A percentile compares a stretch with the other conserved stretches of the same genome.
Conservation (phyloP, 2,113 vertebrate genomes). For the Empidonax traillii region DNA sequence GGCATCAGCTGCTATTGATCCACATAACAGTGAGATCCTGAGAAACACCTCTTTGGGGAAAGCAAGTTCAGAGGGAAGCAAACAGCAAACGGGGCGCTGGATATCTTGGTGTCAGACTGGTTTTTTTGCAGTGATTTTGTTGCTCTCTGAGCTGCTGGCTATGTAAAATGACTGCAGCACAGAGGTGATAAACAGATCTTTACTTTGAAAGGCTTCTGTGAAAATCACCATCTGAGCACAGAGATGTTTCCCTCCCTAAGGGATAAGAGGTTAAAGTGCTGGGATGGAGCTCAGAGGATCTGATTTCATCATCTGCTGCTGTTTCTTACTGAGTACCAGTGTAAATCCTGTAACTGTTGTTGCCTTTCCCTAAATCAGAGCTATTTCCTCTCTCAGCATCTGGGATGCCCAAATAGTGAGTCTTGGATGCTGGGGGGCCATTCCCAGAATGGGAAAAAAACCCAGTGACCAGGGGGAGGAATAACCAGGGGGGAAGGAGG, state of each 20-base stretch:
- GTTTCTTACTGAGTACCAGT: neutral
- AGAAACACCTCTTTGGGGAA: neutral
- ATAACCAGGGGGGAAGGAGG: neutral
- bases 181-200: neutral
- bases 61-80: neutral
- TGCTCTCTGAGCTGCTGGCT: neutral
- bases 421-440: neutral
- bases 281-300: neutral
- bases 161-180: neutral
- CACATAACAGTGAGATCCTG: neutral
- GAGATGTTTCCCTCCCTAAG: neutral
- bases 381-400: neutral
- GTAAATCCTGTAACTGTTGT: neutral
- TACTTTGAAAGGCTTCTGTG: neutral
- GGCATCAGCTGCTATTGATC: neutral
- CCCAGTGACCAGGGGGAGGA: no score
- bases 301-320: neutral
- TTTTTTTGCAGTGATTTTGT: neutral
- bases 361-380: neutral
- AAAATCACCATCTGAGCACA: neutral
- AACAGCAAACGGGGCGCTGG: neutral
- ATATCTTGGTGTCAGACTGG: neutral
- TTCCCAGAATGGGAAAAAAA: neutral
- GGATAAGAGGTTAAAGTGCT: neutral
- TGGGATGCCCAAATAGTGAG: accelerated